Base-by-base conservation (phyloP, 2,113 vertebrate species). In the Phalacrocorax pelagicus region DNA sequence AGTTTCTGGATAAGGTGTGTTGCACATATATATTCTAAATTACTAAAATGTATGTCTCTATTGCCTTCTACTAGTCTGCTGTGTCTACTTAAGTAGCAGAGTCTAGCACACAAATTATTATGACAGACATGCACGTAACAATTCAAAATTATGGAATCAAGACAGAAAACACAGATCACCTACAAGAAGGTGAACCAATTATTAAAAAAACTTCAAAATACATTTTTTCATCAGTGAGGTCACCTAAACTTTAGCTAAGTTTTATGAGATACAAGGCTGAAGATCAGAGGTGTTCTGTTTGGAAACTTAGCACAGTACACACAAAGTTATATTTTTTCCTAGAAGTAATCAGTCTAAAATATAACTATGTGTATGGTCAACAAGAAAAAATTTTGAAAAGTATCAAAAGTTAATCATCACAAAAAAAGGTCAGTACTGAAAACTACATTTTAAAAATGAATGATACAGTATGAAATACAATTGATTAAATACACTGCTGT, bases 361-460 rank as follows among this genome's bases (percentile, higher is more conserved):
- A 36, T 36, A 80, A 59, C 11, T 40, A 5, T 42, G 4, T 27
- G 4, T 4, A 5, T 22, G 9, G 10, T 17, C 1, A 0, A 73
- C 5, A 59, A 49, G 52, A 47, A 73, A 59, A 66, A 49, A 10
- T 3, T 16, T 47, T 8, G 42, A 72, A 80, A 54, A 32, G 22
- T 17, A 65, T 20, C 3, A n/a, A 81, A 75, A 49, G 59, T 16
- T 36, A 63, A 81, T 2, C 15, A 38, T 27, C 5, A 34, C 26
- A 55, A 77, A 75, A 21, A 59, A 72, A 61, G 9, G 24, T 51
- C 58, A 72, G 21, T 46, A 61, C 4, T 51, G 63, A 80, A 65
- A 75, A 59, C 22, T 30, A 42, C 20, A 44, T 55, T 66, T 59
- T 23, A 71, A 70, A 29, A 27, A 6, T 30, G 9, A 79, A 90